phyloP scores from a whole-genome alignment of 2,888 invertebrate species.

The Eristalis pertinax region DNA sequence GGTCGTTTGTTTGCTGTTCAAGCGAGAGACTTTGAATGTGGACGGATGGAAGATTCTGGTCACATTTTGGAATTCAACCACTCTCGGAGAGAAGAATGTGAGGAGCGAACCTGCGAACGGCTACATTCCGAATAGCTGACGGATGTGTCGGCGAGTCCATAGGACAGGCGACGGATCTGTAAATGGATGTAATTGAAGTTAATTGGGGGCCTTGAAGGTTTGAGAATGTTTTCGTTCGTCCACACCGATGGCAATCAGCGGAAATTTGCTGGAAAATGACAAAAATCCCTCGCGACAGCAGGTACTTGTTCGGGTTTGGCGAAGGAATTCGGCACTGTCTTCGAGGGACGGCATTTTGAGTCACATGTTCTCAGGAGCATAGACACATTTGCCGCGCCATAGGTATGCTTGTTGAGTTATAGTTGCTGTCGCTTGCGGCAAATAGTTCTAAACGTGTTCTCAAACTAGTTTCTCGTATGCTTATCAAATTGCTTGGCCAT shows the following conservation, averaged over 20 bases:
- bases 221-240: neutral
- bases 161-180: neutral
- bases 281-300: neutral
- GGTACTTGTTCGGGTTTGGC: neutral
- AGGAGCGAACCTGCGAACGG: neutral
- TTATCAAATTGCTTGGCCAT: neutral
- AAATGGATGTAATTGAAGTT: constrained; percentile 14
- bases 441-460: neutral
- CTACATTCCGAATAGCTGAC: neutral
- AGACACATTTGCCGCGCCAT: neutral
- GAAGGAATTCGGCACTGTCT: neutral
- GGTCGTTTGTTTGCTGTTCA: neutral
- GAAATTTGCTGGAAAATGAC: neutral
- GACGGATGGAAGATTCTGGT: neutral
- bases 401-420: neutral
- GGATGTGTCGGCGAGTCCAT: neutral
- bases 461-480: neutral
- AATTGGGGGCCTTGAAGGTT: constrained; percentile 7
- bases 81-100: neutral
- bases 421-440: neutral
- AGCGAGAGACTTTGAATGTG: too few species aligned
- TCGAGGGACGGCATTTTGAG: neutral
- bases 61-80: constrained; percentile 6
- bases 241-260: neutral
- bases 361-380: neutral